phyloP scores from a whole-genome alignment of 1,140 invertebrate species.

The Aradophagus sp. region DNA sequence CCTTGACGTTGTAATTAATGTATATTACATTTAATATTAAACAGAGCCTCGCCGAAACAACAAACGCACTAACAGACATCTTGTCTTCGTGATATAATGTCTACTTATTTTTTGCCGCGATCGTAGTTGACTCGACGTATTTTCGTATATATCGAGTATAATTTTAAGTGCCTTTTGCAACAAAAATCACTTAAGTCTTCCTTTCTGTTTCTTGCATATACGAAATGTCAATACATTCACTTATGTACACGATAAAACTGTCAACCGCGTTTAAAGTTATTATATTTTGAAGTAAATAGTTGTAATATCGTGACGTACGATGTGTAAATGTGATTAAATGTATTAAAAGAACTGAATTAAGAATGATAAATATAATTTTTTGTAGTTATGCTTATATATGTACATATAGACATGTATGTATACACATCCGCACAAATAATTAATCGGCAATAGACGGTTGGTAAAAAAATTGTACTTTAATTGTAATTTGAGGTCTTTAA shows the following conservation, averaged over 20 bases:
- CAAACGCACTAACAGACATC: constrained; percentile 9
- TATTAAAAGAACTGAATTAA: constrained; percentile 41
- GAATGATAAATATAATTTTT: constrained; percentile 35
- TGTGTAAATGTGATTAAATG: constrained; percentile 52
- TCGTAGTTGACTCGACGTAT: constrained; percentile 12
- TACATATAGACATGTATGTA: too few relatives aligned
- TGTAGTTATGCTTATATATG: too few relatives aligned
- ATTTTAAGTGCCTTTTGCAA: constrained; percentile 75
- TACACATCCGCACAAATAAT: too few relatives aligned
- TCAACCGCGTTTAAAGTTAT: constrained; percentile 27
- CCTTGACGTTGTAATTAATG: constrained; percentile 52
- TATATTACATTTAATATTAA: too few relatives aligned
- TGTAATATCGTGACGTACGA: constrained; percentile 41
- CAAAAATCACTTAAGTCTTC: constrained; percentile 75
- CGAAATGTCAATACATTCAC: constrained; percentile 55
- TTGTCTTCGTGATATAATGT: constrained; percentile 52
- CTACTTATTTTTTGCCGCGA: constrained; percentile 44
- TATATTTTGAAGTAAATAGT: constrained; percentile 46
- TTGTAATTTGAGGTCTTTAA: neutral
- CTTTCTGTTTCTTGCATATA: constrained; percentile 70
- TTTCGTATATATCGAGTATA: constrained; percentile 62
- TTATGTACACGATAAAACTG: constrained; percentile 40
- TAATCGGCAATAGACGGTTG: too few relatives aligned
- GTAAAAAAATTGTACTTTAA: too few relatives aligned
- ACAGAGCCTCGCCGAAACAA: too few relatives aligned